Percentiles rank a stretch among this genome's conserved stretches.
phyloP scores from a whole-genome alignment of 2,888 invertebrate genomes.

The Tetropium fuscum region DNA sequence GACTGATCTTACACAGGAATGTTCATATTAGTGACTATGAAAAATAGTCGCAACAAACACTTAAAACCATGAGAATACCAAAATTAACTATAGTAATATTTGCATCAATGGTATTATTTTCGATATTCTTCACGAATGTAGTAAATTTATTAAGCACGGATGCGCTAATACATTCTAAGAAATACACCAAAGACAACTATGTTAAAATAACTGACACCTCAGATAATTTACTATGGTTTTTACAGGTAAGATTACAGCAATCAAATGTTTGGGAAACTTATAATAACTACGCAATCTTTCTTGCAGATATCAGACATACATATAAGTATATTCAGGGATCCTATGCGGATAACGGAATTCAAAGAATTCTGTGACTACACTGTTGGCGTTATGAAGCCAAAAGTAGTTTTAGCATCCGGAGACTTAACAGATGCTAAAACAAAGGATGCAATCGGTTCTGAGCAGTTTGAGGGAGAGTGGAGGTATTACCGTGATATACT shows the following conservation, averaged over 20 bases:
- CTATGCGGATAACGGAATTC: conserved; percentile 79
- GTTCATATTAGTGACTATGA: neutral
- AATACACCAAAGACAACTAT: conserved; percentile 53
- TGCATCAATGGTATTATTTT: conserved; percentile 73
- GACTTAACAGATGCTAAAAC: conserved; percentile 92
- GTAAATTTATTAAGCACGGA: conserved; percentile 76
- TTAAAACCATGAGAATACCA: conserved; percentile 71
- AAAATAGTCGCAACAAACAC: neutral
- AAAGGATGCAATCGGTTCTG: conserved; percentile 81
- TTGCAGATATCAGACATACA: conserved; percentile 90
- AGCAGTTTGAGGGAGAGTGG: conserved; percentile 88
- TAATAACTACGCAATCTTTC: no score
- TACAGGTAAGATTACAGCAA: conserved; percentile 74
- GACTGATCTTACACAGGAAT: neutral
- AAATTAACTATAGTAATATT: conserved; percentile 73
- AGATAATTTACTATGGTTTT: conserved; percentile 79
- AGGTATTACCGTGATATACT: conserved; percentile 79
- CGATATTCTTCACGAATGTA: conserved; percentile 77
- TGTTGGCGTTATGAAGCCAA: conserved; percentile 78
- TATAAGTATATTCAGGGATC: conserved; percentile 86
- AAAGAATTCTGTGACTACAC: conserved; percentile 83
- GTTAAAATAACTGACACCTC: conserved; percentile 70
- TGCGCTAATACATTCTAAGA: conserved; percentile 50
- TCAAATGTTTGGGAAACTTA: no score
- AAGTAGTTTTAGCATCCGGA: conserved; percentile 85